phyloP scores from a whole-genome alignment of 1,140 invertebrate species.

The Cylas formicarius region DNA sequence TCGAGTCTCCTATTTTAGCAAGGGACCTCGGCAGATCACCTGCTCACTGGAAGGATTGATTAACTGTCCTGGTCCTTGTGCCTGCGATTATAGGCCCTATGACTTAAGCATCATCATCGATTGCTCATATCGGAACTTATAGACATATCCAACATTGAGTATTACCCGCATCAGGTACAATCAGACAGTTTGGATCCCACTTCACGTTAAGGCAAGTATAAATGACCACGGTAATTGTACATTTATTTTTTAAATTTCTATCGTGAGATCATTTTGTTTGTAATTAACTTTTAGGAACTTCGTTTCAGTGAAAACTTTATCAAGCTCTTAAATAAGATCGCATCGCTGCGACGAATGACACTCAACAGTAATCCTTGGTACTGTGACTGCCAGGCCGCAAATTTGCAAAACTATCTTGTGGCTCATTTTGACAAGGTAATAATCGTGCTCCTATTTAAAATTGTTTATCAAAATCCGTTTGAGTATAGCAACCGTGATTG shows the following conservation, averaged over 20 bases:
- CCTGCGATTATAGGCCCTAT: conserved; percentile 15
- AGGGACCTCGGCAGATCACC: conserved; percentile 9
- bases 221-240: too few relatives aligned
- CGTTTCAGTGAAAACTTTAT: conserved; percentile 23
- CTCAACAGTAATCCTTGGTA: conserved; percentile 35
- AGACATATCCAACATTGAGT: conserved; percentile 9
- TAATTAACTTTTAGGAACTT: conserved; percentile 24
- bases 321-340: conserved; percentile 18
- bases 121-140: conserved; percentile 20
- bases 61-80: conserved; percentile 22
- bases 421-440: conserved; percentile 13
- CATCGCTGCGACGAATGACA: conserved; percentile 15
- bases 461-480: too few relatives aligned
- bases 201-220: conserved; percentile 23
- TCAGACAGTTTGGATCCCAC: conserved; percentile 25
- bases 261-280: background rate
- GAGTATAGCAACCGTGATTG: too few relatives aligned
- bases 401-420: conserved; percentile 23
- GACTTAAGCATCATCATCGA: conserved; percentile 16
- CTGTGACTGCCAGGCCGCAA: conserved; percentile 23
- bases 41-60: conserved; percentile 10
- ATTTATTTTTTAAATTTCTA: too few relatives aligned
- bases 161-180: background rate
- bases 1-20: conserved; percentile 1
- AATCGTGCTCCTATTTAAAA: too few relatives aligned